Evolutionary conservation across 23 tunicate genomes (phyloP).

Genomic region (Diplosoma virens): DNA sequence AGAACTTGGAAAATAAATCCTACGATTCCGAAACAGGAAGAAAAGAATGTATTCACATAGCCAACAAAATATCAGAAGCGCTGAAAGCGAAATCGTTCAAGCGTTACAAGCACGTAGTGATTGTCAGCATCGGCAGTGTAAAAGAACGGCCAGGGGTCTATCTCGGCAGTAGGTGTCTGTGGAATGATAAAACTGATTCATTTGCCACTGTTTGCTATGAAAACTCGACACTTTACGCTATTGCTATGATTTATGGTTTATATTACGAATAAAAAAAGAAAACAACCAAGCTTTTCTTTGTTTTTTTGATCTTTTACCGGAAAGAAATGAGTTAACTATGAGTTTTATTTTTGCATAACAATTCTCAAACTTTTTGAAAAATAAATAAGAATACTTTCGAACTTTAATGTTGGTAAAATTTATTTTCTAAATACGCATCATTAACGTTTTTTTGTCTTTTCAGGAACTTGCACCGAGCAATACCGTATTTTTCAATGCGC

Average conservation of each 20-base stretch:
- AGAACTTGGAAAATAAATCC: slow-evolving; percentile 58
- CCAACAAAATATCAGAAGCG: slow-evolving; percentile 86
- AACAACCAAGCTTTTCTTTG: no score
- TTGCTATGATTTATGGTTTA: slow-evolving; percentile 93
- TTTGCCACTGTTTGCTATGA: slow-evolving; percentile 86
- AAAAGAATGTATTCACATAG: slow-evolving; percentile 55
- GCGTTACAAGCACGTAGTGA: slow-evolving; percentile 91
- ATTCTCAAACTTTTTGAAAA: no score
- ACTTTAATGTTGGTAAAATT: no score
- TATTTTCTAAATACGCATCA: no score
- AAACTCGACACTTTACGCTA: slow-evolving; percentile 82
- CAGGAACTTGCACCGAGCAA: no score
- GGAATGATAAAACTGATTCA: slow-evolving; percentile 98
- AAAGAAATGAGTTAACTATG: no score
- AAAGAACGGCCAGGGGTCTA: slow-evolving; percentile 90
- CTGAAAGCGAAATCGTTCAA: slow-evolving; percentile 71
- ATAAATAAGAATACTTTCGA: no score
- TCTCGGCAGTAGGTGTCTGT: slow-evolving; percentile 91
- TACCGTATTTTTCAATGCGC: no score
- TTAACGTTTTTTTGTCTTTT: no score
- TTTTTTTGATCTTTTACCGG: no score
- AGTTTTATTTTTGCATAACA: no score
- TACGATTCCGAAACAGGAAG: slow-evolving; percentile 81
- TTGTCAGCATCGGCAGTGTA: slow-evolving; percentile 88
- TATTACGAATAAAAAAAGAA: slow-evolving; percentile 85